Percentiles rank a stretch among this genome's conserved stretches.
These are phyloP conservation scores for Micrasema minimum DNA, from an alignment of 1,140 invertebrate species.

Conservation along the genomic window DNA sequence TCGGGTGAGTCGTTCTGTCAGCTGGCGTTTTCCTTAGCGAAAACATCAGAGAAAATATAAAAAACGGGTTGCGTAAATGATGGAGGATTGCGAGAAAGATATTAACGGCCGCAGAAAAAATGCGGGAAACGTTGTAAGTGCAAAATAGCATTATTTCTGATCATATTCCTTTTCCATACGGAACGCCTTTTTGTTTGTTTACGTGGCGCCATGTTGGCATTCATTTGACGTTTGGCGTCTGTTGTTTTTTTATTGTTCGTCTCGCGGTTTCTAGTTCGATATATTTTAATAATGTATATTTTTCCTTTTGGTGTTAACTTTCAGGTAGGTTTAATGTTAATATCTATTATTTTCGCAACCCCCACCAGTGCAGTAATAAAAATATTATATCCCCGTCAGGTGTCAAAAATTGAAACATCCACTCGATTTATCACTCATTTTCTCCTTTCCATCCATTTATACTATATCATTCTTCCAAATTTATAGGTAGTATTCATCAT, in stretches of 20 bases:
- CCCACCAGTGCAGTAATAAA: no score
- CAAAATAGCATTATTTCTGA: not conserved
- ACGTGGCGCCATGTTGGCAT: conserved; percentile 49
- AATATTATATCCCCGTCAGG: no score
- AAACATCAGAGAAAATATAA: not conserved
- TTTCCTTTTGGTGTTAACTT: conserved; percentile 18
- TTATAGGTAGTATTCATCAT: no score
- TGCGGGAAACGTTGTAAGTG: conserved; percentile 15
- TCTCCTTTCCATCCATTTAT: no score
- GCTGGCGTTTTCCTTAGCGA: not conserved
- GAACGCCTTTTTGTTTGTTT: conserved; percentile 46
- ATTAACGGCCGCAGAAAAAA: not conserved
- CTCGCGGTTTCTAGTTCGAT: not conserved
- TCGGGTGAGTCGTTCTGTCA: not conserved
- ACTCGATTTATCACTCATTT: no score
- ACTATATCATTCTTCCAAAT: no score
- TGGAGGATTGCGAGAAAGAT: not conserved
- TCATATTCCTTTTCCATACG: conserved; percentile 3
- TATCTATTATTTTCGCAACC: no score
- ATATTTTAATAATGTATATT: not conserved
- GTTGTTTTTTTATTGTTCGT: not conserved
- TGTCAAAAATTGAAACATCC: no score
- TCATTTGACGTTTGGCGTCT: conserved; percentile 37
- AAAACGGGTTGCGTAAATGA: conserved; percentile 3
- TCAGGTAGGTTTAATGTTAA: not conserved